Evolutionary conservation across 2,888 invertebrate species (phyloP).

Genomic region (Cremastinae sp.): DNA sequence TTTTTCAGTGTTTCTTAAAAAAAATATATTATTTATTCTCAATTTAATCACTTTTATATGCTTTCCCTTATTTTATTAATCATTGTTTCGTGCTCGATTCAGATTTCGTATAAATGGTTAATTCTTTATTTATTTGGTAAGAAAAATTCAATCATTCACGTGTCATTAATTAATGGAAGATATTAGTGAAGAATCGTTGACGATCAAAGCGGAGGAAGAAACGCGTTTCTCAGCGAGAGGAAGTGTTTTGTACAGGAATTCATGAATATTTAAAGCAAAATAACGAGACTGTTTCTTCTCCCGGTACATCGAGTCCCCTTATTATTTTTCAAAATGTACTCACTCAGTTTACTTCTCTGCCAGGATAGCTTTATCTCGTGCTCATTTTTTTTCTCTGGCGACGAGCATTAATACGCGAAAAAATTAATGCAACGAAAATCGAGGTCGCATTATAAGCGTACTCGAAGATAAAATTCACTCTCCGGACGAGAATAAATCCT

Average conservation of each 20-base stretch:
- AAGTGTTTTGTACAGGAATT: constrained; percentile 33
- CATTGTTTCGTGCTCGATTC: too few species aligned
- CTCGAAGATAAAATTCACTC: constrained; percentile 22
- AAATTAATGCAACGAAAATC: constrained; percentile 33
- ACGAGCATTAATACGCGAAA: constrained; percentile 18
- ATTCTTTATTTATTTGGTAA: too few species aligned
- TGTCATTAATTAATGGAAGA: constrained; percentile 15
- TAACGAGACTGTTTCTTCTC: constrained; percentile 41
- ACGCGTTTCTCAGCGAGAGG: constrained; percentile 6
- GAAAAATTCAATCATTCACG: background rate
- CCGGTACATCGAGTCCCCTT: constrained; percentile 6
- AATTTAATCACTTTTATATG: too few species aligned
- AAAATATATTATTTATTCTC: too few species aligned
- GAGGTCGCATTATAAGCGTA: constrained; percentile 36
- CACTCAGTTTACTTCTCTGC: background rate
- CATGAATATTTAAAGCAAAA: constrained; percentile 48
- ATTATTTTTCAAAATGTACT: constrained; percentile 13
- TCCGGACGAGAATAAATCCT: constrained; percentile 8
- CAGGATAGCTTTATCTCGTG: constrained; percentile 22
- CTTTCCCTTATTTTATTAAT: too few species aligned
- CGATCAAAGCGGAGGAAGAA: constrained; percentile 23
- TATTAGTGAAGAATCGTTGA: background rate
- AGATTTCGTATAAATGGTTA: too few species aligned
- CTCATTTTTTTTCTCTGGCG: constrained; percentile 41
- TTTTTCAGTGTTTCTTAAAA: too few species aligned